Evolutionary conservation across 2,797 vertebrate species (phyloP).

Genomic region (Pogoniulus pusillus): DNA sequence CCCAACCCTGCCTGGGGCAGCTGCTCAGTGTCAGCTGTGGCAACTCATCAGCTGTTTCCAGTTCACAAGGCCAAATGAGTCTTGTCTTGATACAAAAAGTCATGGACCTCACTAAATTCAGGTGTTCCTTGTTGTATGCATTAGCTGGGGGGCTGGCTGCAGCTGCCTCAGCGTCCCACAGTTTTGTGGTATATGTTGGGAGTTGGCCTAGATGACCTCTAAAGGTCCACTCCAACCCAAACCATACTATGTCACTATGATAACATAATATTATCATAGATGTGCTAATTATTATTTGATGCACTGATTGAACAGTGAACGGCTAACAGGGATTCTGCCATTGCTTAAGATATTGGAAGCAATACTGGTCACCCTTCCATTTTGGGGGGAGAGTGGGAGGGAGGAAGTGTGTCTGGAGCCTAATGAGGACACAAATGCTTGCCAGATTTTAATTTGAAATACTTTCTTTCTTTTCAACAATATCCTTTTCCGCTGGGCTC

Average conservation of each 20-base stretch:
- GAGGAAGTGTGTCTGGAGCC: not conserved
- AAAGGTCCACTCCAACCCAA: too few relatives aligned
- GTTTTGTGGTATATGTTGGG: too few relatives aligned
- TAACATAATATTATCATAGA: not conserved
- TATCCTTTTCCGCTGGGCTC: constrained; percentile 33
- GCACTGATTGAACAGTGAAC: not conserved
- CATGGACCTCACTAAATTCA: rapidly evolving
- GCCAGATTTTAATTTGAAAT: constrained; percentile 40
- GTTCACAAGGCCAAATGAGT: not conserved
- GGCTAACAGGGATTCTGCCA: not conserved
- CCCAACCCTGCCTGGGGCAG: not conserved
- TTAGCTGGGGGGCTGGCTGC: too few relatives aligned
- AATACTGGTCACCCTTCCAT: not conserved
- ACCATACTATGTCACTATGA: too few relatives aligned
- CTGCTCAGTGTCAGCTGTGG: not conserved
- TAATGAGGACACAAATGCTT: not conserved
- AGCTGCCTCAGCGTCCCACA: too few relatives aligned
- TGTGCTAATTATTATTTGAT: not conserved
- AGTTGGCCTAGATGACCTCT: too few relatives aligned
- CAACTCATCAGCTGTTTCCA: not conserved
- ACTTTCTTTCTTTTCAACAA: constrained; percentile 20
- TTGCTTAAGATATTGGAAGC: not conserved
- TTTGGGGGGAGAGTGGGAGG: not conserved
- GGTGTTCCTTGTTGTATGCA: not conserved
- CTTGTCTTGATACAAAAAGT: not conserved